A percentile compares a stretch with the other conserved stretches of the same genome.
Evolutionary conservation across 2,113 vertebrate genomes (phyloP).

Genomic region (Microtus oregoni): DNA sequence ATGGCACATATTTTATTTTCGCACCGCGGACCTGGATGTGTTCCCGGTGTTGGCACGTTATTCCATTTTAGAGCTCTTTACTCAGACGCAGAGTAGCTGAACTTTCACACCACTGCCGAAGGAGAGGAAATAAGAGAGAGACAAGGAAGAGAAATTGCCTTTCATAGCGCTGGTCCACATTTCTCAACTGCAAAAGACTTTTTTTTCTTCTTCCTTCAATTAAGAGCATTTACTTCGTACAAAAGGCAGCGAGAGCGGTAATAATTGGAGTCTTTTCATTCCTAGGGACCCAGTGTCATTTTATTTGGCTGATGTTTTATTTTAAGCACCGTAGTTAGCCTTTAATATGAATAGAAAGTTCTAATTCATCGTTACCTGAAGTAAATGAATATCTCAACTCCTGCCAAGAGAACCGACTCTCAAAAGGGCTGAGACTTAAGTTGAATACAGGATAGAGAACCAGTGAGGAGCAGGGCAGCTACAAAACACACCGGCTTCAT

Average conservation of each 20-base stretch:
- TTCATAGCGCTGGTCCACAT: constrained; percentile 4
- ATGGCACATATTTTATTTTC: constrained; percentile 69
- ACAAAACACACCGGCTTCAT: background rate
- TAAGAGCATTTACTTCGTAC: constrained; percentile 17
- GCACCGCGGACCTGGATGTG: constrained; percentile 69
- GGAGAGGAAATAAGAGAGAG: background rate
- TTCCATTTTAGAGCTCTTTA: constrained; percentile 58
- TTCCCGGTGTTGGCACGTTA: constrained; percentile 75
- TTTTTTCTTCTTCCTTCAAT: background rate
- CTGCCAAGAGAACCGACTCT: background rate
- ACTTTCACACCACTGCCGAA: constrained; percentile 62
- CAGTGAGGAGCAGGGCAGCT: background rate
- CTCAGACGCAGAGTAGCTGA: constrained; percentile 34
- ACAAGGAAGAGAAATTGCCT: background rate
- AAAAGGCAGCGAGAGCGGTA: background rate
- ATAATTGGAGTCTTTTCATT: constrained; percentile 2
- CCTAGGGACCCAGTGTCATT: background rate
- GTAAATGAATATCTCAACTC: background rate
- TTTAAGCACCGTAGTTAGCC: background rate
- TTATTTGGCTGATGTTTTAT: constrained; percentile 43
- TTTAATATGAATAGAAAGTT: constrained; percentile 31
- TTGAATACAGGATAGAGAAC: background rate
- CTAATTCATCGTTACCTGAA: constrained; percentile 20
- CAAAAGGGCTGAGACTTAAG: background rate
- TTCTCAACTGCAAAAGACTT: background rate